phyloP scores from a whole-genome alignment of 1,140 invertebrate genomes.

The Monomorium pharaonis region DNA sequence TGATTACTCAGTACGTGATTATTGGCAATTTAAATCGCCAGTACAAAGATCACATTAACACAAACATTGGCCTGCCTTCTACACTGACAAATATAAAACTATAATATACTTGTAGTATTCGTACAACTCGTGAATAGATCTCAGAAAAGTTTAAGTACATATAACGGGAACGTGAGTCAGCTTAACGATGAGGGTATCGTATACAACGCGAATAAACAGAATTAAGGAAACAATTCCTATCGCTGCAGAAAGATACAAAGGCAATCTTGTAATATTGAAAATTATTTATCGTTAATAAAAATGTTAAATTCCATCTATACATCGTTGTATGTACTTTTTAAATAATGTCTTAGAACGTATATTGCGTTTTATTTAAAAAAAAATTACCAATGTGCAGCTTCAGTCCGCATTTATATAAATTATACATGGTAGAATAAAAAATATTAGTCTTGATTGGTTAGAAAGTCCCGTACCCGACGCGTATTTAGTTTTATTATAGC shows the following conservation, averaged over 20 bases:
- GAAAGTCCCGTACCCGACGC: background rate
- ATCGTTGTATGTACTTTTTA: background rate
- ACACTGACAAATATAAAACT: background rate
- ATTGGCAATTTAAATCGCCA: slow-evolving; percentile 20
- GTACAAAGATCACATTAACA: slow-evolving; percentile 25
- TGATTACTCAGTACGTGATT: background rate
- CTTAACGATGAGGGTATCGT: slow-evolving; percentile 40
- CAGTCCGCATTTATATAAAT: background rate
- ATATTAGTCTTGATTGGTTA: background rate
- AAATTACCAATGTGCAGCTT: background rate
- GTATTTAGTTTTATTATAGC: slow-evolving; percentile 22
- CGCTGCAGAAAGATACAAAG: background rate
- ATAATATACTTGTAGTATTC: background rate
- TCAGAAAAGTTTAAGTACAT: slow-evolving; percentile 30
- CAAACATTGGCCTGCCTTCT: background rate
- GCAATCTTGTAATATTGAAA: background rate
- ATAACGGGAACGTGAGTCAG: slow-evolving; percentile 50
- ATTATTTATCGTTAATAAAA: background rate
- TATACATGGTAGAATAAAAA: background rate
- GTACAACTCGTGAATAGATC: background rate
- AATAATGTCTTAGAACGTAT: background rate
- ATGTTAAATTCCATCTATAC: background rate
- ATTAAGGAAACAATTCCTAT: slow-evolving; percentile 1
- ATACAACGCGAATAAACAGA: background rate
- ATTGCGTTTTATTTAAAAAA: background rate